phyloP scores from a whole-genome alignment of 2,888 invertebrate genomes.

The Microchrysa polita region DNA sequence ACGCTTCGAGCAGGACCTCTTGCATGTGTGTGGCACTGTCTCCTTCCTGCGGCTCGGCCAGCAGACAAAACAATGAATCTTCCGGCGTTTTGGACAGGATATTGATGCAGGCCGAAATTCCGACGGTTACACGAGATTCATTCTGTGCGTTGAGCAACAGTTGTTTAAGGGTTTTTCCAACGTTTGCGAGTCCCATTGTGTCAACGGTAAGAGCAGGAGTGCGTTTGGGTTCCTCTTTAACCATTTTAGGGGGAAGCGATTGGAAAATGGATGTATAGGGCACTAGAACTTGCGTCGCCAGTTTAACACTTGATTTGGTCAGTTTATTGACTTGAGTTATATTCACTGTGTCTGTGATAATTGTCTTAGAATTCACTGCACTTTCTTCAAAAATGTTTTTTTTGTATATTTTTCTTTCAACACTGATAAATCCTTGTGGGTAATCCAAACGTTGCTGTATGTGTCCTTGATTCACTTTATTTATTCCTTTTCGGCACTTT shows the following conservation, averaged over 20 bases:
- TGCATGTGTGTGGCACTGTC: constrained; percentile 83
- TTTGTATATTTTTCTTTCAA: constrained; percentile 25
- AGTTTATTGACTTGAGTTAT: constrained; percentile 48
- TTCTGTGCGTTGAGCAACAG: constrained; percentile 61
- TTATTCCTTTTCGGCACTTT: no score
- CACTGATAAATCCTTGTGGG: constrained; percentile 37
- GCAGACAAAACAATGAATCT: constrained; percentile 74
- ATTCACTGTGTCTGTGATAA: constrained; percentile 52
- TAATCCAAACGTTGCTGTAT: constrained; percentile 36
- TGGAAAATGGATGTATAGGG: constrained; percentile 48
- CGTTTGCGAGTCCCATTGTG: constrained; percentile 56
- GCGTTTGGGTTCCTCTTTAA: constrained; percentile 50
- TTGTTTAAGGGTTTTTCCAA: constrained; percentile 61
- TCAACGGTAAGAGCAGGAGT: constrained; percentile 19
- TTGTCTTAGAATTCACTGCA: constrained; percentile 46
- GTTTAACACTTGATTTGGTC: constrained; percentile 49
- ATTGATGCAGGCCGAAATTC: constrained; percentile 62
- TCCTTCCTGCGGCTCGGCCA: constrained; percentile 73
- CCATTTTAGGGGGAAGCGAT: constrained; percentile 50
- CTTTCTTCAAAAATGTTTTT: no score
- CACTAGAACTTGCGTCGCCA: constrained; percentile 51
- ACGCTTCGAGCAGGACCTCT: constrained; percentile 79
- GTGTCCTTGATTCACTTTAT: constrained; percentile 39
- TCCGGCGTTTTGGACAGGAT: constrained; percentile 64
- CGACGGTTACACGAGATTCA: constrained; percentile 62